These are phyloP conservation scores for Heliconius hermathena DNA, from an alignment of 1,140 invertebrate genomes.

Conservation along the genomic window DNA sequence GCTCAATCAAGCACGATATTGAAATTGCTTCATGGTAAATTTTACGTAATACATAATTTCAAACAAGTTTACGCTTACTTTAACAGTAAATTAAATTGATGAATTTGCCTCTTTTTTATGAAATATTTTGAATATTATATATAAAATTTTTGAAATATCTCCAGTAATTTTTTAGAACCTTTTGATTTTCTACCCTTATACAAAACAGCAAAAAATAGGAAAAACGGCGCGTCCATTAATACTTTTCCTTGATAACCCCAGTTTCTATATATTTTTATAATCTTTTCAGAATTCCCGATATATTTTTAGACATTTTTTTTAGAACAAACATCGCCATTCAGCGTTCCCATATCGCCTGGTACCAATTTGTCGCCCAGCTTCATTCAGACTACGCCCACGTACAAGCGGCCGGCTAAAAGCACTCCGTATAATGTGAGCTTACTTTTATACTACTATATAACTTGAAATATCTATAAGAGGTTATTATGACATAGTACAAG, in stretches of 20 bases:
- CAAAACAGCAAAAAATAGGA: neutral
- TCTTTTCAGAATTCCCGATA: neutral
- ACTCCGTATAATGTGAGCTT: constrained; percentile 69
- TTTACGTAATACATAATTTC: no score
- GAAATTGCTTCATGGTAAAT: no score
- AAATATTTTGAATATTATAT: no score
- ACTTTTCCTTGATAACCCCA: neutral
- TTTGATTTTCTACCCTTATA: neutral
- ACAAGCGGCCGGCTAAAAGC: constrained; percentile 68
- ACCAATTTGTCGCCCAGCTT: constrained; percentile 65
- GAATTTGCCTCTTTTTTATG: no score
- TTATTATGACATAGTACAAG: no score
- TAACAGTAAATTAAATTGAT: no score
- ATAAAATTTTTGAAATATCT: no score
- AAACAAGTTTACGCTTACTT: no score
- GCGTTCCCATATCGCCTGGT: constrained; percentile 66
- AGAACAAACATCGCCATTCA: constrained; percentile 71
- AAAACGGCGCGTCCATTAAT: no score
- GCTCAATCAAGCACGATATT: no score
- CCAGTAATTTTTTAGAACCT: neutral
- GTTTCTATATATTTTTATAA: neutral
- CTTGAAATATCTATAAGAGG: neutral
- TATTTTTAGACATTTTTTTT: constrained; percentile 37
- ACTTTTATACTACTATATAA: neutral
- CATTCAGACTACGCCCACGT: constrained; percentile 64